Base-by-base conservation (phyloP, 2,797 vertebrate species). In the Pipistrellus kuhlii region DNA sequence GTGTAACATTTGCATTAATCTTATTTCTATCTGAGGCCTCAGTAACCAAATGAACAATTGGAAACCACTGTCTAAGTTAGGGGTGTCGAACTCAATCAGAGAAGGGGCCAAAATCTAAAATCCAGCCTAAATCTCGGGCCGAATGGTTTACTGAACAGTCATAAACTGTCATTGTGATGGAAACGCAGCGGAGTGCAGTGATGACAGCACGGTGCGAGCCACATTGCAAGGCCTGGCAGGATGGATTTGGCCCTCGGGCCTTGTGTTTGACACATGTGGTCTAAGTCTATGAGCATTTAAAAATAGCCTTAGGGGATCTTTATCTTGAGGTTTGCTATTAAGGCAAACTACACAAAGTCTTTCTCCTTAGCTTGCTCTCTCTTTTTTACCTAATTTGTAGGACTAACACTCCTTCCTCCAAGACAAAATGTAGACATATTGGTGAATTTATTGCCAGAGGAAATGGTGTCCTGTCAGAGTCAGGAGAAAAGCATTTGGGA, bases 221-320 rank as follows among this genome's bases (percentile, higher is more conserved):
- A n/a, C n/a, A n/a, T n/a, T n/a, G n/a, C n/a, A n/a, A n/a, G n/a
- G n/a, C n/a, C n/a, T n/a, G n/a, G n/a, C n/a, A n/a, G n/a, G n/a
- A n/a, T n/a, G n/a, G n/a, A n/a, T n/a, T n/a, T n/a, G n/a, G n/a
- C n/a, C n/a, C n/a, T n/a, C n/a, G n/a, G n/a, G n/a, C n/a, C n/a
- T n/a, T n/a, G n/a, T n/a, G n/a, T n/a, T n/a, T n/a, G n/a, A n/a
- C n/a, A n/a, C n/a, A n/a, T n/a, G n/a, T n/a, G n/a, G 78, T 77
- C 94, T 93, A 71, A 25, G 27, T 92, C 91, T 87, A 51, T 71
- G 35, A 35, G 30, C 27, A 44, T 86, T 96, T 93, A 93, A 88
- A 93, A 96, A 94, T 84, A 88, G 75, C 66, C 64, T 20, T 44
- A 88, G 68, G 82, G n/a, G 51, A 93, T 94, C 73, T 95, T 69